Evolutionary conservation across 2,888 invertebrate genomes (phyloP).

Genomic region (Schizaphis graminum): DNA sequence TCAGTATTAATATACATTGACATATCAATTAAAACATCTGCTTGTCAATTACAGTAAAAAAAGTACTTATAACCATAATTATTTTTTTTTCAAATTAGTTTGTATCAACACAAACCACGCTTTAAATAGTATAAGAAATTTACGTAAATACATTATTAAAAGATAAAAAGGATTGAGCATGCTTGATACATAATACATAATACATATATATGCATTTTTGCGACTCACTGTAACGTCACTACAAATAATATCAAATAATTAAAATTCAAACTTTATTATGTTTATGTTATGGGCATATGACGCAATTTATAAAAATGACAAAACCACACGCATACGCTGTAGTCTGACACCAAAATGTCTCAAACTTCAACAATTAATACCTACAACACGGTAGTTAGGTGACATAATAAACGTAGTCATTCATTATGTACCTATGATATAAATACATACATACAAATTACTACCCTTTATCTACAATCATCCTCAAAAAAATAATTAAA

Average conservation of each 20-base stretch:
- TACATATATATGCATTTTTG: neutral
- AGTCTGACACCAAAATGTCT: neutral
- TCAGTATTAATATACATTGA: neutral
- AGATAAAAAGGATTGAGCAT: neutral
- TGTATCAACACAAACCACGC: neutral
- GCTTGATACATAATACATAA: neutral
- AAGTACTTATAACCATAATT: neutral
- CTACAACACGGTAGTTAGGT: neutral
- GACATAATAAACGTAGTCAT: neutral
- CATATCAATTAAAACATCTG: neutral
- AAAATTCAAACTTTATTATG: neutral
- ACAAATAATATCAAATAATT: neutral
- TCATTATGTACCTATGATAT: neutral
- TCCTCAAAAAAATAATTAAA: too few relatives aligned
- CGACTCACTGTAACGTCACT: neutral
- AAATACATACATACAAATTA: neutral
- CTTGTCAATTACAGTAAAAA: neutral
- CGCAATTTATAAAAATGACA: neutral
- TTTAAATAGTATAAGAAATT: neutral
- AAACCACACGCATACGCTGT: neutral
- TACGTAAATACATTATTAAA: neutral
- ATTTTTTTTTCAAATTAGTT: neutral
- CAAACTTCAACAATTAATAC: neutral
- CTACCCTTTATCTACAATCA: neutral
- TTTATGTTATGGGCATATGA: neutral